Conservation (phyloP, 1,140 invertebrate species). For the Subanguina moxae region DNA sequence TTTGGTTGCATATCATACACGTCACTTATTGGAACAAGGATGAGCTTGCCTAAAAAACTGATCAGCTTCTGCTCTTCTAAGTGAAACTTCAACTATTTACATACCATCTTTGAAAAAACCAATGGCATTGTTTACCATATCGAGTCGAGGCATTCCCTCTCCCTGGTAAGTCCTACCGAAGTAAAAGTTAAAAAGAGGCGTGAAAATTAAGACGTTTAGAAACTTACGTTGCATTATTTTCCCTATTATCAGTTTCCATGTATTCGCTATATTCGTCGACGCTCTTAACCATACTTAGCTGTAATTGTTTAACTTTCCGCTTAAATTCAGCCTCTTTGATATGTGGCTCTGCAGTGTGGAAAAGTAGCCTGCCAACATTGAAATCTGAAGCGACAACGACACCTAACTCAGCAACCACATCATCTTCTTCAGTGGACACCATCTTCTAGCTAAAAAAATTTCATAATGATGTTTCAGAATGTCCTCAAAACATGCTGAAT, state of each 20-base stretch:
- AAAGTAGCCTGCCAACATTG: neutral
- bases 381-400: neutral
- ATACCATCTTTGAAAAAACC: neutral
- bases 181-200: neutral
- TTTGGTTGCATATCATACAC: neutral
- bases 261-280: neutral
- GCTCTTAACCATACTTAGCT: neutral
- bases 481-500: too few relatives aligned
- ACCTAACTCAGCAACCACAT: neutral
- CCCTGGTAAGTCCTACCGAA: neutral
- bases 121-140: neutral
- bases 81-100: neutral
- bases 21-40: neutral
- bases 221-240: neutral
- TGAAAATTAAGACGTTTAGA: too few relatives aligned
- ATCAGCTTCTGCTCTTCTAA: neutral
- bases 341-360: neutral
- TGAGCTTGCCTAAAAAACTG: neutral
- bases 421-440: neutral
- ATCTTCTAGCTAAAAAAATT: neutral
- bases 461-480: too few relatives aligned
- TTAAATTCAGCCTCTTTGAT: neutral
- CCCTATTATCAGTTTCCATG: neutral
- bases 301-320: neutral
- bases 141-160: neutral